Percentiles rank a stretch among this genome's conserved stretches.
phyloP scores from a whole-genome alignment of 2,113 vertebrate genomes.

The Sula dactylatra region DNA sequence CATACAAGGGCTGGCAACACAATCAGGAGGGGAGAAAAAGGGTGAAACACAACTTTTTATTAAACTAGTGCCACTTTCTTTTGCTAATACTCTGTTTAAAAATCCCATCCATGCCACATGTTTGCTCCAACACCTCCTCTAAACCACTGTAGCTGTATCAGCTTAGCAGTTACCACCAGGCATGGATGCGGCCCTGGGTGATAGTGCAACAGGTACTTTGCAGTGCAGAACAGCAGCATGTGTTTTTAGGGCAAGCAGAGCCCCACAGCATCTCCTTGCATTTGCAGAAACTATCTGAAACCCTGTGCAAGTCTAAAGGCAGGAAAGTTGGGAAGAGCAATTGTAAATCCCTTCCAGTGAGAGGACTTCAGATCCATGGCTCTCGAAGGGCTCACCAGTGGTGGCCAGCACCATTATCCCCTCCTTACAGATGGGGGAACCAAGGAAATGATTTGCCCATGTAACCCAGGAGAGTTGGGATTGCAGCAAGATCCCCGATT shows the following conservation, averaged over 20 bases:
- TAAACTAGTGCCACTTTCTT: background rate
- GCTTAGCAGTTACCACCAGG: too few relatives aligned
- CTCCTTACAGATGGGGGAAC: background rate
- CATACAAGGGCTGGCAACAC: accelerated
- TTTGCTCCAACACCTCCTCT: background rate
- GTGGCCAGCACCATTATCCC: background rate
- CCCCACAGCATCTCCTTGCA: background rate
- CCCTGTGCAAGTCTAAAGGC: background rate
- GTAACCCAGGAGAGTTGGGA: background rate
- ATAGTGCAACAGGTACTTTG: background rate
- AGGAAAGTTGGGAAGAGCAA: background rate
- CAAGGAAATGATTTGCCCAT: background rate
- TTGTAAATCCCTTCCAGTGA: background rate
- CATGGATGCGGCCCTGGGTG: background rate
- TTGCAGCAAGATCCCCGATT: background rate
- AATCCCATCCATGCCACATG: accelerated
- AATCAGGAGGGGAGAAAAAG: background rate
- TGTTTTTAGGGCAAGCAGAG: background rate
- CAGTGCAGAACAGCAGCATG: background rate
- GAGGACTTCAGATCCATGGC: background rate
- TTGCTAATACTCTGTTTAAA: background rate
- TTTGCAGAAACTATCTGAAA: background rate
- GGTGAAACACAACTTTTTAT: background rate
- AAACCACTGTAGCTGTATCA: accelerated
- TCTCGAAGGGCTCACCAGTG: background rate